phyloP scores from a whole-genome alignment of 2,797 vertebrate genomes.

The Carduelis carduelis region DNA sequence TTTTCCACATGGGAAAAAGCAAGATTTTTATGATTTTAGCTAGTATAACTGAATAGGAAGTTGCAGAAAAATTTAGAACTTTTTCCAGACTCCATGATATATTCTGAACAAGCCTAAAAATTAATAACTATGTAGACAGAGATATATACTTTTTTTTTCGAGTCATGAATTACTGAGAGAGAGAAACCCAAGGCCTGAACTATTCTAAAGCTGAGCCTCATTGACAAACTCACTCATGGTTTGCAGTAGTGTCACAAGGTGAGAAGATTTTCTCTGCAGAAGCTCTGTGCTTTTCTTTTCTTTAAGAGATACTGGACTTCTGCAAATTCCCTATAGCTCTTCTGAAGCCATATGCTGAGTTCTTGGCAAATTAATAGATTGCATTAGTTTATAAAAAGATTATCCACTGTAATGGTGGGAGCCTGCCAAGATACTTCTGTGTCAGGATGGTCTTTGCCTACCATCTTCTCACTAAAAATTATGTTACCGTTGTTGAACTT shows the following conservation, averaged over 20 bases:
- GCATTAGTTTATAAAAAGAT: neutral
- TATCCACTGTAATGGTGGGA: neutral
- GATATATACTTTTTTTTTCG: fast-evolving
- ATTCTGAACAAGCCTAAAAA: neutral
- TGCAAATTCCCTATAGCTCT: neutral
- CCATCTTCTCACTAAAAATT: neutral
- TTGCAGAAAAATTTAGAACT: neutral
- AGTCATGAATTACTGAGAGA: neutral
- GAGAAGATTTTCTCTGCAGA: neutral
- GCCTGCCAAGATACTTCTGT: neutral
- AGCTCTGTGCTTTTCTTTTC: neutral
- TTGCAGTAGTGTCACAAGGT: neutral
- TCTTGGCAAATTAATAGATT: neutral
- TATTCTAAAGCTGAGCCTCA: neutral
- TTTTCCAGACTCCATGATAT: neutral
- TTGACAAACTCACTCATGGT: neutral
- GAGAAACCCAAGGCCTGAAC: neutral
- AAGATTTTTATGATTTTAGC: neutral
- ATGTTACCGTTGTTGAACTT: neutral
- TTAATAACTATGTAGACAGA: neutral
- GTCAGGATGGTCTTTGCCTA: neutral
- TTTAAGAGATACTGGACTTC: neutral
- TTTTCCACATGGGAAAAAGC: neutral
- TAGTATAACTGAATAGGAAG: neutral
- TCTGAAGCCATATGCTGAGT: neutral